These are phyloP conservation scores for Chloromyia formosa DNA, from an alignment of 2,888 invertebrate species.

Conservation along the genomic window DNA sequence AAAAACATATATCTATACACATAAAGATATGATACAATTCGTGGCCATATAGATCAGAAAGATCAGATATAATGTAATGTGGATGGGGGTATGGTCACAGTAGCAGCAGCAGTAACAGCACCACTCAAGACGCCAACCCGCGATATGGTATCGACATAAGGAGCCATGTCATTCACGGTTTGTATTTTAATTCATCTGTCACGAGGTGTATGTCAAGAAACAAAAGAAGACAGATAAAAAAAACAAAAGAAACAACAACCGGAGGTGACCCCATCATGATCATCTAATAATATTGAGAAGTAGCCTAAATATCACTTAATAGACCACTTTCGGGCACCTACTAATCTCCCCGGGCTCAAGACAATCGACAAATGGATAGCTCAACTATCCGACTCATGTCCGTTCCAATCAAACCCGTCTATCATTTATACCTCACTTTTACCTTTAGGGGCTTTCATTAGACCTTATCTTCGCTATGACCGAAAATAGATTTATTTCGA, in stretches of 20 bases:
- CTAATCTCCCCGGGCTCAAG: conserved; percentile 26
- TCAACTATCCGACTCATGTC: conserved; percentile 29
- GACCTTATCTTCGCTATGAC: conserved; percentile 26
- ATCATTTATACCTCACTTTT: conserved; percentile 14
- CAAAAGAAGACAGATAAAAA: no score
- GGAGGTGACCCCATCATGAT: conserved; percentile 16
- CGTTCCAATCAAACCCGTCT: conserved; percentile 16
- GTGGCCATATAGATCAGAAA: conserved; percentile 31
- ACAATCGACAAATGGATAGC: conserved; percentile 36
- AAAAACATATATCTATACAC: no score
- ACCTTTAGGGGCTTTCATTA: conserved; percentile 25
- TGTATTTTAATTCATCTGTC: conserved; percentile 46
- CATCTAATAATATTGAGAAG: conserved; percentile 31
- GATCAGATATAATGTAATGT: conserved; percentile 27
- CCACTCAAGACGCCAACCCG: conserved; percentile 28
- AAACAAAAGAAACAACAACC: no score
- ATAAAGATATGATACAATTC: not conserved
- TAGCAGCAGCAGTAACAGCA: conserved; percentile 14
- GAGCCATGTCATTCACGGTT: conserved; percentile 48
- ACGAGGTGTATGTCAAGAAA: conserved; percentile 31
- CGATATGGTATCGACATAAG: conserved; percentile 38
- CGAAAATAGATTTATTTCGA: conserved; percentile 29
- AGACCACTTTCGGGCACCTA: conserved; percentile 39
- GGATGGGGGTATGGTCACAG: conserved; percentile 2
- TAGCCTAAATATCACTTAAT: conserved; percentile 41